Percentiles rank a stretch among this genome's conserved stretches.
Conservation (phyloP, 1,140 invertebrate species). For the Panulirus ornatus region DNA sequence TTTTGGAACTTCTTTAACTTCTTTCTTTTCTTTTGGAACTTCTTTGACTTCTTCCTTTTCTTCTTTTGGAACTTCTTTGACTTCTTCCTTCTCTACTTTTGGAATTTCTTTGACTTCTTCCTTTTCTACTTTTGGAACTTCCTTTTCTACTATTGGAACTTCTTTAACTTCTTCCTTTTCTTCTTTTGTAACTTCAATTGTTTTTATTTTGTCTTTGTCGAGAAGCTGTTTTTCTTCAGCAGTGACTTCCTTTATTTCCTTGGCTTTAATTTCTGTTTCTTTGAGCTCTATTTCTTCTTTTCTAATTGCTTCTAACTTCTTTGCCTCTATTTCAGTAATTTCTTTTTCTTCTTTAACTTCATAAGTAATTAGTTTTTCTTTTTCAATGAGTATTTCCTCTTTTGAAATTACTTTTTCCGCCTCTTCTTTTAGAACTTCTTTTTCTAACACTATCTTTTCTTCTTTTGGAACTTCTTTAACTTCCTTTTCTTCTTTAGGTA, state of each 20-base stretch:
- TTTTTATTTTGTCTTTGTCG: neutral
- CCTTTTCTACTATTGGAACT: neutral
- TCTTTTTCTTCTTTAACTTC: slow-evolving; percentile 14
- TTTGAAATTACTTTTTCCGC: neutral
- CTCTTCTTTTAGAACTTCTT: neutral
- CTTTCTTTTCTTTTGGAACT: neutral
- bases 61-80: neutral
- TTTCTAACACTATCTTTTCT: neutral
- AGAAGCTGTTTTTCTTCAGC: too few relatives aligned
- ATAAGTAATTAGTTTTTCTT: slow-evolving; percentile 53
- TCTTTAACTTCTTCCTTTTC: slow-evolving; percentile 2
- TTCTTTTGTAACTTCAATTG: neutral
- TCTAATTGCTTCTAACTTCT: neutral
- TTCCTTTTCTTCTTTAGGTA: neutral
- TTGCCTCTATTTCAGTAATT: neutral
- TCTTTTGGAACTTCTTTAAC: neutral
- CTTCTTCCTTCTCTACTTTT: neutral
- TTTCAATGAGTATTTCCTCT: neutral
- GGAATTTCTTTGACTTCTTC: neutral
- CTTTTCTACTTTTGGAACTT: neutral
- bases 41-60: neutral
- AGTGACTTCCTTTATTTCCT: neutral
- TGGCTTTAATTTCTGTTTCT: neutral
- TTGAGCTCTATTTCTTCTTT: slow-evolving; percentile 5
- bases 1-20: neutral